Evolutionary conservation across 2,113 vertebrate genomes (phyloP).

Genomic region (Myodes glareolus): DNA sequence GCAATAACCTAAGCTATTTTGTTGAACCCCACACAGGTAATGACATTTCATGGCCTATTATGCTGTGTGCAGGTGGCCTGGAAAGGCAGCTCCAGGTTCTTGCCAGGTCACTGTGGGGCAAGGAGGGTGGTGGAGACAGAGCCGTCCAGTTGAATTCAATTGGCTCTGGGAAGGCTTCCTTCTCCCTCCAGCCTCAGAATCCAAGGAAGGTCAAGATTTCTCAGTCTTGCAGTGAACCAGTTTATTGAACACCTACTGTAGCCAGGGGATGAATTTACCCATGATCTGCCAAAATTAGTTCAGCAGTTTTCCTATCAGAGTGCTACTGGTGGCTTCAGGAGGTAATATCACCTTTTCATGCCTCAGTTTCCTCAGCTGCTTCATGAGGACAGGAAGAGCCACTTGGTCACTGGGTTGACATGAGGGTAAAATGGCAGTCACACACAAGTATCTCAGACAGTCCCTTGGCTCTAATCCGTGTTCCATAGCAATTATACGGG

Average conservation of each 20-base stretch:
- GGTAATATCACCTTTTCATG: neutral
- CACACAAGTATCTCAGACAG: neutral
- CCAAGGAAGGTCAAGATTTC: neutral
- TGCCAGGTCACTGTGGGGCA: neutral
- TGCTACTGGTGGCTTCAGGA: neutral
- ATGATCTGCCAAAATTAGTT: neutral
- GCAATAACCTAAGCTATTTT: neutral
- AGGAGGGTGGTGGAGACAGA: neutral
- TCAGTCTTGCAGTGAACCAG: neutral
- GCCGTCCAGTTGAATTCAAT: neutral
- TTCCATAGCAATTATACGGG: neutral
- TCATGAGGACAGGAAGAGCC: neutral
- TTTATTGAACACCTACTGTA: neutral
- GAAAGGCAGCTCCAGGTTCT: constrained; percentile 19
- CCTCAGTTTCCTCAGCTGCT: neutral
- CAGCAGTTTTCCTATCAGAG: neutral
- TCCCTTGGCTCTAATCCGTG: too few relatives aligned
- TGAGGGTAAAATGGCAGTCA: neutral
- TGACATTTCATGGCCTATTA: constrained; percentile 41
- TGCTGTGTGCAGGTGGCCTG: constrained; percentile 40
- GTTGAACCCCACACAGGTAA: neutral
- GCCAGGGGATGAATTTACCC: neutral
- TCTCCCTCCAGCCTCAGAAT: neutral
- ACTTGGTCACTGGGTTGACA: neutral
- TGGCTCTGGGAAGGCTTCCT: neutral